Percentiles rank a stretch among this genome's conserved stretches.
phyloP scores from a whole-genome alignment of 1,140 invertebrate genomes.

The Nautilus pompilius region DNA sequence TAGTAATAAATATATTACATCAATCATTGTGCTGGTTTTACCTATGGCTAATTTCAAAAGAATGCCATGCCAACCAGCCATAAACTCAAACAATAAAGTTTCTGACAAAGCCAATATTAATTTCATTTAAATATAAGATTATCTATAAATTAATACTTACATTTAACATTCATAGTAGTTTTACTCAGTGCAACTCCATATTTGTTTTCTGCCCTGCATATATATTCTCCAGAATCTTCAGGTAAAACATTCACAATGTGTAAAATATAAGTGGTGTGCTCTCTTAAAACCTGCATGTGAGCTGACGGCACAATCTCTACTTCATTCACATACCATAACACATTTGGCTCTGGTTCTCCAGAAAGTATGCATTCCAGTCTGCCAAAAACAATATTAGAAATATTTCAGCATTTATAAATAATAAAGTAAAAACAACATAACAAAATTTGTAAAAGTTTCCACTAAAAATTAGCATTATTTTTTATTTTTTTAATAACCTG shows the following conservation, averaged over 20 bases:
- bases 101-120: no score
- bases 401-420: neutral
- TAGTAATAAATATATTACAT: no score
- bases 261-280: conserved; percentile 35
- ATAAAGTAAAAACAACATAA: no score
- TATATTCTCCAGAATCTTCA: conserved; percentile 50
- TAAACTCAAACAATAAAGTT: no score
- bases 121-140: no score
- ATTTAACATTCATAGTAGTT: conserved; percentile 48
- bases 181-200: conserved; percentile 46
- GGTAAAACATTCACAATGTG: conserved; percentile 42
- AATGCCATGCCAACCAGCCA: no score
- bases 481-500: no score
- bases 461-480: no score
- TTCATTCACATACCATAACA: conserved; percentile 49
- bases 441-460: no score
- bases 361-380: conserved; percentile 46
- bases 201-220: conserved; percentile 48
- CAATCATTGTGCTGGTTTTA: no score
- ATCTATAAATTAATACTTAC: conserved; percentile 31
- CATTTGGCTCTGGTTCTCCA: conserved; percentile 42
- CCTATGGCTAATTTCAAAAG: no score
- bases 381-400: neutral
- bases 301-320: conserved; percentile 30
- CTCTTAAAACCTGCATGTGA: conserved; percentile 35